Evolutionary conservation across 2,888 invertebrate genomes (phyloP).

Genomic region (Plebejus argus): DNA sequence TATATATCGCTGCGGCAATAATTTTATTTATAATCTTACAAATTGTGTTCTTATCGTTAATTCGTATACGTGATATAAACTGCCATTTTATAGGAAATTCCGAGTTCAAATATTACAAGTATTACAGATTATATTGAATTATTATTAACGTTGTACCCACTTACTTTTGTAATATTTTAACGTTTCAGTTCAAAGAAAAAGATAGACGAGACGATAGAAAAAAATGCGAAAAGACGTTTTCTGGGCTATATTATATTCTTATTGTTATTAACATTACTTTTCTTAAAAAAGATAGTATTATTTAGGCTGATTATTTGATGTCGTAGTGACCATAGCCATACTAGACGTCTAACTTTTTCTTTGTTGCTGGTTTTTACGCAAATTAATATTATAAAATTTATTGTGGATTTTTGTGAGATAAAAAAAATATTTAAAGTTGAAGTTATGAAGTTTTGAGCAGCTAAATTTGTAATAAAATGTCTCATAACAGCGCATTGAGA

Average conservation of each 20-base stretch:
- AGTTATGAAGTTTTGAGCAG: not conserved
- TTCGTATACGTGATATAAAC: conserved; percentile 74
- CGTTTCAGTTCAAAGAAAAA: not conserved
- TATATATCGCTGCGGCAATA: conserved; percentile 62
- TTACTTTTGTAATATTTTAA: conserved; percentile 42
- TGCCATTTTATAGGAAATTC: conserved; percentile 70
- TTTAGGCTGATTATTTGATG: not conserved
- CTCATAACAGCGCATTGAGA: not conserved
- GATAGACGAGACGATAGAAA: not conserved
- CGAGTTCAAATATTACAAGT: conserved; percentile 53
- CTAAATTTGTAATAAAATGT: not conserved
- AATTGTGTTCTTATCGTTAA: conserved; percentile 60
- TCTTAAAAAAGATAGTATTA: not conserved
- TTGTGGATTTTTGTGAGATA: not conserved
- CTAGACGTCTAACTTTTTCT: not conserved
- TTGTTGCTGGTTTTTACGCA: not conserved
- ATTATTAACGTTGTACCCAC: conserved; percentile 42
- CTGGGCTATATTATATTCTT: not conserved
- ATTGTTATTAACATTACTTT: not conserved
- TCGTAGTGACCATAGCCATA: too few relatives aligned
- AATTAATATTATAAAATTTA: not conserved
- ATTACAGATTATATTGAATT: conserved; percentile 45
- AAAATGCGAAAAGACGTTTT: not conserved
- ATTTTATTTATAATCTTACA: conserved; percentile 51
- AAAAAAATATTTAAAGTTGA: not conserved